These are phyloP conservation scores for Pterocles gutturalis DNA, from an alignment of 2,113 vertebrate species.

Conservation along the genomic window DNA sequence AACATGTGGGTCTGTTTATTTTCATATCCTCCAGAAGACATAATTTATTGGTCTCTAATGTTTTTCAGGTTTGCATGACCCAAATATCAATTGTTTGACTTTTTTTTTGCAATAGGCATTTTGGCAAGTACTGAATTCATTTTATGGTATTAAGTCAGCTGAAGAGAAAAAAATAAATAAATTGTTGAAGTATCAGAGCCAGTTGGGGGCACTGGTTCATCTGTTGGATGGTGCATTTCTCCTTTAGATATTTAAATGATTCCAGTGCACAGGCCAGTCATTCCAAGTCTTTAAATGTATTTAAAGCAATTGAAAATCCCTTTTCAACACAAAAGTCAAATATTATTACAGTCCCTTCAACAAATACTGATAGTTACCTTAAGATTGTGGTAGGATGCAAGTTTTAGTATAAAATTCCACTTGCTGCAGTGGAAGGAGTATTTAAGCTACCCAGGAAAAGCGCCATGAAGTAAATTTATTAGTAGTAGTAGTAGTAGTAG, in stretches of 20 bases:
- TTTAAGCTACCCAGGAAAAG: background rate
- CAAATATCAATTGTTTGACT: slow-evolving; percentile 61
- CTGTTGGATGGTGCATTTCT: slow-evolving; percentile 37
- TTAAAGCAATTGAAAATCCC: slow-evolving; percentile 45
- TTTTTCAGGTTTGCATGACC: slow-evolving; percentile 57
- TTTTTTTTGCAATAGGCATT: slow-evolving; percentile 39
- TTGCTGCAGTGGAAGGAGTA: background rate
- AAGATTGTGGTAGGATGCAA: background rate
- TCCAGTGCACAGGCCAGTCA: slow-evolving; percentile 10
- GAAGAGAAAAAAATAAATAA: slow-evolving; percentile 69
- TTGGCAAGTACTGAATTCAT: slow-evolving; percentile 62
- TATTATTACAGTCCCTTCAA: background rate
- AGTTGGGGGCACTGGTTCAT: slow-evolving; percentile 66
- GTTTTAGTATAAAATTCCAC: background rate
- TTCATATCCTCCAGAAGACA: slow-evolving; percentile 33
- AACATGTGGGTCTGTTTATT: slow-evolving; percentile 27
- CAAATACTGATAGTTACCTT: background rate
- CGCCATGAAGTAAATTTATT: background rate
- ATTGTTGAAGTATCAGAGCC: slow-evolving; percentile 56
- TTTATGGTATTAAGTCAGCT: slow-evolving; percentile 63
- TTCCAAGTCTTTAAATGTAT: slow-evolving; percentile 43
- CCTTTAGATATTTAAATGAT: slow-evolving; percentile 60
- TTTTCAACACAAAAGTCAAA: slow-evolving; percentile 28
- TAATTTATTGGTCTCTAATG: slow-evolving; percentile 32
- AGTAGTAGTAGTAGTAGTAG: no score